Conservation (phyloP, 2,113 vertebrate species). For the Columba janthina region DNA sequence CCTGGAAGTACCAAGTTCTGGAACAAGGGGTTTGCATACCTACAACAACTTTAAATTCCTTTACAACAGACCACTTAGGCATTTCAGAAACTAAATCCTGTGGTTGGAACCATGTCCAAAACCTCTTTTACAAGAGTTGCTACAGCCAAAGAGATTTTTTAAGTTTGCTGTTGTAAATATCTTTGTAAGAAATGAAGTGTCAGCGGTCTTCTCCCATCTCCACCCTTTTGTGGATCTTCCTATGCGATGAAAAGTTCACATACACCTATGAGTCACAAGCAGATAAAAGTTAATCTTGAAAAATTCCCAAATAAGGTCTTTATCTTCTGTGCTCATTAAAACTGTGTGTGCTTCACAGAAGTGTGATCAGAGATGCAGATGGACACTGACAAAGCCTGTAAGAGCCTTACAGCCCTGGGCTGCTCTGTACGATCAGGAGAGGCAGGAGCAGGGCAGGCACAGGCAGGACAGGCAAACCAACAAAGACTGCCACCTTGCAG, state of each 20-base stretch:
- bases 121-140: background rate
- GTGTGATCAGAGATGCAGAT: background rate
- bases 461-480: background rate
- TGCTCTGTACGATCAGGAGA: accelerated
- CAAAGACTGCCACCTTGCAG: background rate
- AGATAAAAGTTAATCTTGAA: background rate
- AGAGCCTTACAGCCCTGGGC: background rate
- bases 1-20: background rate
- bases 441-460: background rate
- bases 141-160: background rate
- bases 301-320: background rate
- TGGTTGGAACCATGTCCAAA: background rate
- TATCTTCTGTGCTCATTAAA: background rate
- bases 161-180: background rate
- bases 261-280: background rate
- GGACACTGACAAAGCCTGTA: background rate
- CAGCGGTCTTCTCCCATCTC: background rate
- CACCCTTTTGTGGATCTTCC: background rate
- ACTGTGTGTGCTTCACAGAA: background rate
- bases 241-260: background rate
- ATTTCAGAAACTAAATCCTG: background rate
- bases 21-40: background rate
- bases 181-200: background rate
- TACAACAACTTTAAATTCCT: background rate
- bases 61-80: background rate